phyloP scores from a whole-genome alignment of 23 tunicate species.

The Halocynthia roretzi region DNA sequence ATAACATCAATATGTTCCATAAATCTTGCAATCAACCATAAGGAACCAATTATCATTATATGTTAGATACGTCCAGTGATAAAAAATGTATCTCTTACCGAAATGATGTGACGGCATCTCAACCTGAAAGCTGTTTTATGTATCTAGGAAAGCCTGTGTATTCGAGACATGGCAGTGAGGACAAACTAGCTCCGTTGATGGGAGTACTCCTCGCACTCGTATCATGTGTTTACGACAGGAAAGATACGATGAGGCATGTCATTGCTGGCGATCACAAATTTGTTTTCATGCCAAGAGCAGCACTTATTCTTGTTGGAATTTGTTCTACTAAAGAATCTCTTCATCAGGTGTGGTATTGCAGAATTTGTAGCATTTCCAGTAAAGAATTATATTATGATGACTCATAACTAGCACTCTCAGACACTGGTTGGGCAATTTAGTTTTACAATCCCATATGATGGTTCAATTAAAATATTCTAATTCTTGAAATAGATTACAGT shows the following conservation, averaged over 20 bases:
- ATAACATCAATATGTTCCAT: no score
- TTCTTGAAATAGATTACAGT: no score
- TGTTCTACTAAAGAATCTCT: constrained; percentile 42
- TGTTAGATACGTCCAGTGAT: no score
- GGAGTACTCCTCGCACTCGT: constrained; percentile 71
- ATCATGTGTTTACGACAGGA: constrained; percentile 69
- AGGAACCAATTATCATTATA: no score
- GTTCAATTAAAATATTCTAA: no score
- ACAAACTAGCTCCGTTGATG: constrained; percentile 74
- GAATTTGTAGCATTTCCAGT: background rate
- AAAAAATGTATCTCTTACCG: no score
- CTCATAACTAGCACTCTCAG: no score
- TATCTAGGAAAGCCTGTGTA: constrained; percentile 65
- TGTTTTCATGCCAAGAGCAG: constrained; percentile 53
- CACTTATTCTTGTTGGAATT: constrained; percentile 61
- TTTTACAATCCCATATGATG: background rate
- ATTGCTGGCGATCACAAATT: constrained; percentile 67
- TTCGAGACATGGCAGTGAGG: constrained; percentile 71
- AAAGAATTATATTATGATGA: no score
- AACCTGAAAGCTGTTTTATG: background rate
- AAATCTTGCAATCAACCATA: no score
- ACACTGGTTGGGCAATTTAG: background rate
- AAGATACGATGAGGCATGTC: constrained; percentile 55
- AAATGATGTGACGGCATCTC: no score
- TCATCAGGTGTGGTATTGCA: constrained; percentile 23